Base-by-base conservation (phyloP, 2,888 invertebrate genomes). In the Helleia helle region DNA sequence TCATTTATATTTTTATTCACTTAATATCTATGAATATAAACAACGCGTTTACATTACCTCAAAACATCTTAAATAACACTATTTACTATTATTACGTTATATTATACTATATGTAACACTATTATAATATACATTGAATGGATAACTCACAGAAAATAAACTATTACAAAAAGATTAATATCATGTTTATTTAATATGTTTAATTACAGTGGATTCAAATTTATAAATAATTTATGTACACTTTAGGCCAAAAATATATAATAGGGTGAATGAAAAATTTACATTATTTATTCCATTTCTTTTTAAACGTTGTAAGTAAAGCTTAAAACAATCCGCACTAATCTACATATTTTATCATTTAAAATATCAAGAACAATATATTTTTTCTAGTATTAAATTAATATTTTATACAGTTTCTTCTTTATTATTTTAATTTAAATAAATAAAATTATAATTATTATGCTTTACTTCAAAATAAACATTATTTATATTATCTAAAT, bases 1-100 rank as follows among this genome's bases (percentile, higher is more conserved):
- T 13, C 14, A 25, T 14, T 14, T 15, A 38, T 27, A 34, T 14
- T 38, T n/a, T 42, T 42, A 38, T 42, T 41, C 37, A 43, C 31
- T 42, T 24, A 36, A 14, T 36, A n/a, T n/a, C 27, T 36, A 38
- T 36, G 30, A 42, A 45, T 41, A 49, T 40, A 41, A 42, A 24
- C 12, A 41, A 44, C 26, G 17, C 40, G 30, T 34, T 41, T 42
- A 44, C 3, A 38, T 15, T 44, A 41, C 8, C 26, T 31, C 25
- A 22, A 31, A 40, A 9, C 30, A 31, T 36, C 4, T 24, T 31
- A 17, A 12, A 11, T 15, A 22, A 11, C 40, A 31, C 39, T 36
- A 36, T 36, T 1, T 4, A n/a, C 4, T n/a, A n/a, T 15, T 14
- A 11, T 18, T 14, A 22, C 8, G 8, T 22, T 7, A 22, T 22